A percentile compares a stretch with the other conserved stretches of the same genome.
These are phyloP conservation scores for Nasonovia ribisnigri DNA, from an alignment of 2,888 invertebrate species.

Conservation along the genomic window DNA sequence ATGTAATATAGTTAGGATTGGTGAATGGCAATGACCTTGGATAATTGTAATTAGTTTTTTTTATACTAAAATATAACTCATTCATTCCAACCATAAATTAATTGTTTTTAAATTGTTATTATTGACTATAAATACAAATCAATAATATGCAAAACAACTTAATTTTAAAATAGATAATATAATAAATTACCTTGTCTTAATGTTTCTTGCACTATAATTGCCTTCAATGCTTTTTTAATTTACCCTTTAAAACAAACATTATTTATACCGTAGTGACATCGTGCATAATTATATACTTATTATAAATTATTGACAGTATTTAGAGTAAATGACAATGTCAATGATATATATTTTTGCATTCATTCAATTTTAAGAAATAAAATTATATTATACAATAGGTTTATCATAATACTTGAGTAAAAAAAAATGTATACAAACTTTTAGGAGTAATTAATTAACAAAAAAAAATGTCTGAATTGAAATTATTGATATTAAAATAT, in stretches of 20 bases:
- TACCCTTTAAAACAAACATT: background rate
- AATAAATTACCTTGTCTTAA: background rate
- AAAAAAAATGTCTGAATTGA: background rate
- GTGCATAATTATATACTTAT: too few relatives aligned
- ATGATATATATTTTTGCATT: background rate
- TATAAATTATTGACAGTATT: too few relatives aligned
- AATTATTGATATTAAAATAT: background rate
- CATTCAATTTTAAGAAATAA: background rate
- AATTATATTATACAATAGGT: background rate
- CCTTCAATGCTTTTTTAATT: background rate
- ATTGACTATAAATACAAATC: background rate
- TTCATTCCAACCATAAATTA: background rate
- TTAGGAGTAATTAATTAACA: background rate
- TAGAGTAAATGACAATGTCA: background rate
- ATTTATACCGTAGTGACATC: background rate
- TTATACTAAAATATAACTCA: background rate
- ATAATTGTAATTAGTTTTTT: background rate
- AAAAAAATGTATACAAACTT: background rate
- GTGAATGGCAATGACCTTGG: background rate
- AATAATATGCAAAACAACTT: background rate
- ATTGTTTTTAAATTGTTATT: background rate
- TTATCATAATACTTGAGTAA: conserved; percentile 9
- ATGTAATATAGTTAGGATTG: background rate
- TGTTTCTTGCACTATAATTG: background rate
- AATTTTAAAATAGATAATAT: background rate